Conservation (phyloP, 2,888 invertebrate genomes). For the Protula sp. region DNA sequence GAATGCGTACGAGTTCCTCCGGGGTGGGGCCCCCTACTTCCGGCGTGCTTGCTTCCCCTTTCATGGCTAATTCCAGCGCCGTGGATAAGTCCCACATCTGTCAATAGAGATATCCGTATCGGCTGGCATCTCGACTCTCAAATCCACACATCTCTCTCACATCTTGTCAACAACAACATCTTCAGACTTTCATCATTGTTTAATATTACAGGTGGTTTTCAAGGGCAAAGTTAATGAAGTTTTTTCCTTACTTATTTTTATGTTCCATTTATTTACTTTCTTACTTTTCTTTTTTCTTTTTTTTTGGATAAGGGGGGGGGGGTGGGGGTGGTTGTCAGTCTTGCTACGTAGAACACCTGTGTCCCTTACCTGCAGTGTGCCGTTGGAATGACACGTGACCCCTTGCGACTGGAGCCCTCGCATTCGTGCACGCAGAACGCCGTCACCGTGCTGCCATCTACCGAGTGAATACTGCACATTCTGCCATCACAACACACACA, state of each 20-base stretch:
- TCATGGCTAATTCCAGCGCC: constrained; percentile 69
- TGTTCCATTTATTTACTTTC: no score
- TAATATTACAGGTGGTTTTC: no score
- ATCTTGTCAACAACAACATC: no score
- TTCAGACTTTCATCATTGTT: no score
- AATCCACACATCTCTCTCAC: no score
- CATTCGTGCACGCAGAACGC: constrained; percentile 97
- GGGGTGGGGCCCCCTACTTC: constrained; percentile 80
- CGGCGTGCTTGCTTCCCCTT: constrained; percentile 1
- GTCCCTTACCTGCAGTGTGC: constrained; percentile 38
- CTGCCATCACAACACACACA: constrained; percentile 8
- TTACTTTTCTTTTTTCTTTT: no score
- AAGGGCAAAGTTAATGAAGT: no score
- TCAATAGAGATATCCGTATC: no score
- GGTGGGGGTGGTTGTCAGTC: no score
- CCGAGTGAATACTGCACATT: constrained; percentile 50
- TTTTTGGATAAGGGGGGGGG: no score
- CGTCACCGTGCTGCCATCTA: constrained; percentile 87
- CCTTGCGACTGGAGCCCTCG: constrained; percentile 90
- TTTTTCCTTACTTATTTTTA: no score
- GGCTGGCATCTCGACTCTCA: no score
- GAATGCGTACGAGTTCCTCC: constrained; percentile 79
- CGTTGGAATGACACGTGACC: constrained; percentile 60
- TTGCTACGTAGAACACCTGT: background rate
- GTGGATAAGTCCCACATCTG: constrained; percentile 97